A percentile compares a stretch with the other conserved stretches of the same genome.
Evolutionary conservation across 2,113 vertebrate genomes (phyloP).

Genomic region (Alouatta palliata): DNA sequence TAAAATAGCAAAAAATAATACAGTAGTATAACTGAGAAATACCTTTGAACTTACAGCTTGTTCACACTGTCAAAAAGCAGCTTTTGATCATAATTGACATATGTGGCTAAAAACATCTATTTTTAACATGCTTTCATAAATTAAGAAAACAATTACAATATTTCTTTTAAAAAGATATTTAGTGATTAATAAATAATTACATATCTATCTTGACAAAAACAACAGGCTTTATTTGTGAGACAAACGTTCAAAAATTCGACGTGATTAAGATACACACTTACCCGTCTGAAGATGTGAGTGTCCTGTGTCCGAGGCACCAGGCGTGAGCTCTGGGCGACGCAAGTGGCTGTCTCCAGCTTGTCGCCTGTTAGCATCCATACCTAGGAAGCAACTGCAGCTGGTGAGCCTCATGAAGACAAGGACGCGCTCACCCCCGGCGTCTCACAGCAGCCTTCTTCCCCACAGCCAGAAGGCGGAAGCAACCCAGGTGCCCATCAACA

Average conservation of each 20-base stretch:
- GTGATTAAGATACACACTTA: constrained; percentile 74
- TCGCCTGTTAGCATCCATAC: constrained; percentile 99
- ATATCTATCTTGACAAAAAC: neutral
- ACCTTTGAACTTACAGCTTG: neutral
- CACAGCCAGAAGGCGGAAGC: neutral
- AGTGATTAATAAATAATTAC: too few relatives aligned
- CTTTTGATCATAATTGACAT: neutral
- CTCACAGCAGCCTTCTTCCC: neutral
- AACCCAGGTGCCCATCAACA: accelerated
- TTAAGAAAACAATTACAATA: neutral
- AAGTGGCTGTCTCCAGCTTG: constrained; percentile 97
- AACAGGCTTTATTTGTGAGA: neutral
- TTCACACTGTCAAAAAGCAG: neutral
- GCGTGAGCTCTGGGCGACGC: constrained; percentile 98
- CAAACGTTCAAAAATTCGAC: neutral
- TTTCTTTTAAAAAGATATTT: neutral
- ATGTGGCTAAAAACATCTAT: neutral
- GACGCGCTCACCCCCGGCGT: accelerated
- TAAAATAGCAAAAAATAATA: neutral
- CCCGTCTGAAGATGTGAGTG: constrained; percentile 95
- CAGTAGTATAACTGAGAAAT: neutral
- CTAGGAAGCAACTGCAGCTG: constrained; percentile 76
- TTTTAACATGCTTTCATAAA: neutral
- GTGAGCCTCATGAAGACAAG: neutral
- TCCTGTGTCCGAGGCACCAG: constrained; percentile 95